phyloP scores from a whole-genome alignment of 2,113 vertebrate genomes.

The Miniopterus natalensis region DNA sequence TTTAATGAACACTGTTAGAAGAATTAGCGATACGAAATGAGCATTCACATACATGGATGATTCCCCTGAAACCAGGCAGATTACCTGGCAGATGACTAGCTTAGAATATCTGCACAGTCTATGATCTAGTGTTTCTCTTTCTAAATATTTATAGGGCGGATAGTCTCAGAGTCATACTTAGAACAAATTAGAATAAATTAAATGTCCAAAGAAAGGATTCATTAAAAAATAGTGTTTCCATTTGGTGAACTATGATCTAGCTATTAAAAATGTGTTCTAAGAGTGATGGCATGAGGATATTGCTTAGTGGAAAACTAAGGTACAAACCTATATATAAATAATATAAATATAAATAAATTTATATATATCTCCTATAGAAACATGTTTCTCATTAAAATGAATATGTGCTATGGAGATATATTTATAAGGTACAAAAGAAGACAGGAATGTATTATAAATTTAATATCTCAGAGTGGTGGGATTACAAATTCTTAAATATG shows the following conservation, averaged over 20 bases:
- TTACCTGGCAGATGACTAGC: not conserved
- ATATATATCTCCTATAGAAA: not conserved
- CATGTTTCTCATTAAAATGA: constrained; percentile 20
- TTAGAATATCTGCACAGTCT: not conserved
- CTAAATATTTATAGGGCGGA: not conserved
- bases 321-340: not conserved
- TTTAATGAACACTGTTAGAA: not conserved
- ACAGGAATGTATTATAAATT: not conserved
- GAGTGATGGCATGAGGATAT: not conserved
- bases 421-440: not conserved
- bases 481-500: not conserved
- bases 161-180: not conserved
- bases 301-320: not conserved
- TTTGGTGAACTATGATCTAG: not conserved
- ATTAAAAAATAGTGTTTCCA: not conserved
- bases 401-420: not conserved
- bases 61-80: not conserved
- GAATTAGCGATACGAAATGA: not conserved
- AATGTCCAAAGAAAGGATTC: not conserved
- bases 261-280: constrained; percentile 23
- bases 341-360: not conserved
- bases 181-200: not conserved
- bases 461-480: not conserved
- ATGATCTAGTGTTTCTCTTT: not conserved
- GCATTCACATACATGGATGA: not conserved